Base-by-base conservation (phyloP, 2,797 vertebrate genomes). In the Xyrichtys novacula region DNA sequence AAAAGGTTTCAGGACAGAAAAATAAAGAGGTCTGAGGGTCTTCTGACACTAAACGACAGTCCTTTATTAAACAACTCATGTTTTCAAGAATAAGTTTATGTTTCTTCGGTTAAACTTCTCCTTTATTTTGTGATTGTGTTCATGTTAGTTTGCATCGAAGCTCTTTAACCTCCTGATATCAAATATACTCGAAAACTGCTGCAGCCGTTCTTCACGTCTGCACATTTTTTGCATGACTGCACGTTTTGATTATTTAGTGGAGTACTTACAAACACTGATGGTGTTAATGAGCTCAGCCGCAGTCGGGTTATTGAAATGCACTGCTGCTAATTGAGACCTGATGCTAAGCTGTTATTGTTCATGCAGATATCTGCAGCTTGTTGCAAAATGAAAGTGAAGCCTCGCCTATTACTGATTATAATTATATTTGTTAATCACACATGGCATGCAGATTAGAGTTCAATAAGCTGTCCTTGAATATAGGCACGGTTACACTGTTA, bases 291-390 rank as follows among this genome's bases (percentile, higher is more conserved):
- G 58, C 46, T 36, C 17, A 61, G 63, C 25, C 22, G 38, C 63
- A 57, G 43, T 3, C 40, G 43, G 78, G 26, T 48, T 71, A 63
- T 62, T 75, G 61, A 6, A 74, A 44, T 54, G 28, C 34, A 26
- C 65, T 6, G 23, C 43, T 0, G 2, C 57, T 74, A 61, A 80
- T 85, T 47, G 78, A 20, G 53, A 60, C n/a, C 50, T 49, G 48
- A 74, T 59, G 50, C 63, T 39, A 49, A 1, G 31, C 61, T 66
- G 42, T 58, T 74, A 66, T 47, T 50, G 19, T 28, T 52, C 39
- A 67, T 50, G 25, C 36, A 60, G 40, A 34, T 28, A 57, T 78
- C 61, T 74, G 53, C 50, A 59, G 47, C 43, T 64, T 15, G 23
- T 57, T 56, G 40, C 47, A 48, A 74, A 59, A 58, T 61, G 29